Percentiles rank a stretch among this genome's conserved stretches.
Conservation (phyloP, 2,888 invertebrate genomes). For the Caenorhabditis parvicauda region DNA sequence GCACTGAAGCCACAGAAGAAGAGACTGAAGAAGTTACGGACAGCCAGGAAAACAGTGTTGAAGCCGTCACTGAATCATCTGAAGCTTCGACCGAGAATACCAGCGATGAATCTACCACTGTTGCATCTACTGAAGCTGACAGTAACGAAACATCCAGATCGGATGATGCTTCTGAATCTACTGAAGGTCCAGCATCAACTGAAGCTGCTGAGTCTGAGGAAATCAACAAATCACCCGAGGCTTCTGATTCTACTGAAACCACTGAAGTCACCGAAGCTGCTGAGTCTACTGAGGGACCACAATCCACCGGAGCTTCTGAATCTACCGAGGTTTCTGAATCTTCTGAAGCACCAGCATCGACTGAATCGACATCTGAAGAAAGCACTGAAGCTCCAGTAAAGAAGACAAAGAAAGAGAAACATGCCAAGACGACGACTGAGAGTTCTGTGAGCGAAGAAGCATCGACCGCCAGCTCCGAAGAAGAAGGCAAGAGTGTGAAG, state of each 20-base stretch:
- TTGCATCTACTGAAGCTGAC: too few relatives aligned
- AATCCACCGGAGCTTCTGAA: slow-evolving; percentile 11
- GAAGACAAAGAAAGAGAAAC: not conserved
- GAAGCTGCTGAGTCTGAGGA: slow-evolving; percentile 8
- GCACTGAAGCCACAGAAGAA: slow-evolving; percentile 13
- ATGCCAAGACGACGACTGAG: not conserved
- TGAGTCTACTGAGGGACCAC: slow-evolving; percentile 5
- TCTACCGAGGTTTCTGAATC: slow-evolving; percentile 5
- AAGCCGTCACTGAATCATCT: too few relatives aligned
- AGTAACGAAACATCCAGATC: too few relatives aligned
- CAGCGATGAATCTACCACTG: too few relatives aligned
- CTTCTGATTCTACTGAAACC: slow-evolving; percentile 8
- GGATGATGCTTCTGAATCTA: too few relatives aligned
- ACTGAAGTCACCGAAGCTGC: slow-evolving; percentile 4
- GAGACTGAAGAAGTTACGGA: too few relatives aligned
- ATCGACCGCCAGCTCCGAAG: slow-evolving; percentile 13
- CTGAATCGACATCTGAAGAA: not conserved
- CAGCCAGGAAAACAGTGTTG: too few relatives aligned
- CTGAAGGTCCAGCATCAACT: too few relatives aligned
- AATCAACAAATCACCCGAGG: slow-evolving; percentile 6
- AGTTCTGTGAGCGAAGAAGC: slow-evolving; percentile 2
- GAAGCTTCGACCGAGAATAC: too few relatives aligned
- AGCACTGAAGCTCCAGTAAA: not conserved
- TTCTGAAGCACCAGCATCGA: not conserved
- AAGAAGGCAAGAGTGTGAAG: slow-evolving; percentile 1